Base-by-base conservation (phyloP, 2,888 invertebrate species). In the Hypomecis atomaria region DNA sequence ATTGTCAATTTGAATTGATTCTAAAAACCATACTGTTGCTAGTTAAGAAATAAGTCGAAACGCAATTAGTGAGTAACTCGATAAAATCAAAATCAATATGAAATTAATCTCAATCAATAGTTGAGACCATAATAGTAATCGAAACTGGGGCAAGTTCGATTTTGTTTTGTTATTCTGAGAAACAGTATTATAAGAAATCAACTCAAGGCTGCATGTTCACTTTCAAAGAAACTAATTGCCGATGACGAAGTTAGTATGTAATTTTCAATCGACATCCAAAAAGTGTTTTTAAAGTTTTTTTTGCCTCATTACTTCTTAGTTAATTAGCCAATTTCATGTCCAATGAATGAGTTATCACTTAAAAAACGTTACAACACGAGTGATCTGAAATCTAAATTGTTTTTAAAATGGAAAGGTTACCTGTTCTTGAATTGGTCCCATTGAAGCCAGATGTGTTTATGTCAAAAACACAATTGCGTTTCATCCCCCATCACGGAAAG, bases 71-170 rank as follows among this genome's bases (percentile, higher is more conserved):
- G 23, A 9, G 4, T 54, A 59, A 55, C 13, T 55, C 34, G 49
- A 59, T 49, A 62, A 54, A 47, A 58, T 62, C 53, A 48, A 13
- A 52, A 58, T 47, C 57, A 52, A 58, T 50, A 58, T 53, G 33
- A 56, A 65, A 59, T 52, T 47, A 60, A 65, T 65, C 44, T 60
- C 47, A 8, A 53, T 43, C 49, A 59, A 53, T 36, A 37, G 13
- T 10, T 45, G 40, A 50, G 42, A 62, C 4, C 47, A 33, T 47
- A 43, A 33, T 36, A 42, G 38, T 44, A 53, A 65, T 60, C 36
- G 36, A 60, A 65, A 44, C 43, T 65, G 47, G 65, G 57, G 56
- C 65, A 60, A 60, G 60, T 53, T 60, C 60, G 42, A 60, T 60
- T 23, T 56, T 44, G 53, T 60, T 52, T 58, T 59, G 55, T 65